These are phyloP conservation scores for Hypotaenidia philippensis DNA, from an alignment of 2,797 vertebrate genomes.

Conservation along the genomic window DNA sequence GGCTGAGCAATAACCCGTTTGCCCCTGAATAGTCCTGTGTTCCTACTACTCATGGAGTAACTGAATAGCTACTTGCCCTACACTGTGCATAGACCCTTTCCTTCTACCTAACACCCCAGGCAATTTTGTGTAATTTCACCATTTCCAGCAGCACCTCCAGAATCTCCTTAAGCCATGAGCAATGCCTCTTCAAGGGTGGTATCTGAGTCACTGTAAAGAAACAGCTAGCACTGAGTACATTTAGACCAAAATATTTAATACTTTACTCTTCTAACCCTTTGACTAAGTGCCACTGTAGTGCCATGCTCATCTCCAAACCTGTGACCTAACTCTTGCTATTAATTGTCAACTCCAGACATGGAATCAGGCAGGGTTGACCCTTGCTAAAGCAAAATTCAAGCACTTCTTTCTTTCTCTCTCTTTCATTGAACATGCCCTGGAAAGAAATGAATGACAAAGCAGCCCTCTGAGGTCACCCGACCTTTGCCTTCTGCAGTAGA, in stretches of 20 bases:
- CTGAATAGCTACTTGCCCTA: not conserved
- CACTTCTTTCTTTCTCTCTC: not conserved
- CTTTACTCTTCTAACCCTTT: not conserved
- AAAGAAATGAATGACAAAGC: slow-evolving; percentile 9
- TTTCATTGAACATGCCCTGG: not conserved
- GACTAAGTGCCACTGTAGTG: not conserved
- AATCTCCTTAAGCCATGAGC: not conserved
- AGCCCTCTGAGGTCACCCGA: not conserved
- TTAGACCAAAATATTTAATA: slow-evolving; percentile 27
- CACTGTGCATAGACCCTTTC: not conserved
- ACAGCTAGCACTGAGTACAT: not conserved
- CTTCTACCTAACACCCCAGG: not conserved
- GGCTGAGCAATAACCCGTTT: not conserved
- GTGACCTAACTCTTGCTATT: not conserved
- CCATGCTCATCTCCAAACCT: not conserved
- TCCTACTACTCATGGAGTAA: not conserved
- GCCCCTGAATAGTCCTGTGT: not conserved
- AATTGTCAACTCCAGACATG: not conserved
- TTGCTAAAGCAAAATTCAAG: slow-evolving; percentile 25
- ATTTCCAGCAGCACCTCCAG: not conserved
- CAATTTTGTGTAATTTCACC: not conserved
- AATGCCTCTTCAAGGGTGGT: not conserved
- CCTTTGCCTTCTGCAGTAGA: not conserved
- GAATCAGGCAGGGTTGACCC: not conserved
- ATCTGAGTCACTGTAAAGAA: not conserved